Conservation (phyloP, 2,888 invertebrate genomes). For the Merodon equestris region DNA sequence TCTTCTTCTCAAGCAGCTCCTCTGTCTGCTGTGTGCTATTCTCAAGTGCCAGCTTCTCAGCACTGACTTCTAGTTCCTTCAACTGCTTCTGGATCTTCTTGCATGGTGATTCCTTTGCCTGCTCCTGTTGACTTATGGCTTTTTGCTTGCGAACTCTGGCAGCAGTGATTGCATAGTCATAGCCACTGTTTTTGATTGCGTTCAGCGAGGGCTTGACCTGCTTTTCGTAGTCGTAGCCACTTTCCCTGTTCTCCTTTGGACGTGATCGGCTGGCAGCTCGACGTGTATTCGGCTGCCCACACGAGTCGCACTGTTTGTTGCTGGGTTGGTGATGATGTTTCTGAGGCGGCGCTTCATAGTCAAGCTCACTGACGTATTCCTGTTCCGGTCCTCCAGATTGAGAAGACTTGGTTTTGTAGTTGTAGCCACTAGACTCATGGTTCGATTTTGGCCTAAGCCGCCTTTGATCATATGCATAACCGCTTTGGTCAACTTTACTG, state of each 20-base stretch:
- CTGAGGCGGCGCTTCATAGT: neutral
- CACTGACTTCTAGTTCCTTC: slow-evolving; percentile 28
- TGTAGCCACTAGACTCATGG: neutral
- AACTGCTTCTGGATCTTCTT: slow-evolving; percentile 50
- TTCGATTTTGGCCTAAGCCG: neutral
- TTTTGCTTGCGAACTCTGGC: slow-evolving; percentile 35
- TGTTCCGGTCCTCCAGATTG: no score
- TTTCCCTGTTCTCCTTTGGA: slow-evolving; percentile 30
- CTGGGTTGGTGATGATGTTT: neutral
- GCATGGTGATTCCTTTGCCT: slow-evolving; percentile 10
- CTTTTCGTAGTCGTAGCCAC: slow-evolving; percentile 28
- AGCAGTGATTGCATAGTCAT: neutral
- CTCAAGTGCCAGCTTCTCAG: slow-evolving; percentile 9
- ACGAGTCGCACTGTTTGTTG: no score
- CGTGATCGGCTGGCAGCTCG: slow-evolving; percentile 13
- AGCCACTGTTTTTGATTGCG: neutral
- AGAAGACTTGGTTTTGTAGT: no score
- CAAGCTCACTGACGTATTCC: slow-evolving; percentile 6
- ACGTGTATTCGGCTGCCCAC: neutral
- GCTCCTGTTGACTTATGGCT: neutral
- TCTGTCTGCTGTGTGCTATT: neutral
- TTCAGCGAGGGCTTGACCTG: slow-evolving; percentile 5
- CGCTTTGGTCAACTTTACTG: slow-evolving; percentile 1
- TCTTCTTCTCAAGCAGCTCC: slow-evolving; percentile 53
- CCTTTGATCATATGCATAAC: slow-evolving; percentile 3